Base-by-base conservation (phyloP, 35 echinoderm and acorn worm species). In the Patiria miniata region DNA sequence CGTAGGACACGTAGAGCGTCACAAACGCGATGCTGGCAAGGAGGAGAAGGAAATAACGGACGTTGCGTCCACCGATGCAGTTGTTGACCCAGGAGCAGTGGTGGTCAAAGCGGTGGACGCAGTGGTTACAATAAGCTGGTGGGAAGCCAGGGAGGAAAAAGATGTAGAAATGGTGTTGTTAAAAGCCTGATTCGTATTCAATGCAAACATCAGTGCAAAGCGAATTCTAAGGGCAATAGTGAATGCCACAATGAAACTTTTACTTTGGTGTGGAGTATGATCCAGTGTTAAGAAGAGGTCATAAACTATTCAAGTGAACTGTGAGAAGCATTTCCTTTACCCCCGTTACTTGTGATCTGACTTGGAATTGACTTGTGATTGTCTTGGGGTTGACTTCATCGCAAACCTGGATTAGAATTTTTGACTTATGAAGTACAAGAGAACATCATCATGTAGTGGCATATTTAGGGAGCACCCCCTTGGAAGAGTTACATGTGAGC, bases 21-120 rank as follows among this genome's bases (percentile, higher is more conserved):
- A 82, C 55, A 0, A 91, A 16, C 16, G 88, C 58, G 23, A 94
- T 84, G 23, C 83, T 94, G 21, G 87, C 7, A 32, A 98, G 77
- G 36, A 94, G 93, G 17, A 80, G 42, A 10, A 91, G 51, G 58
- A 98, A 98, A 38, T 77, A 84, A 32, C 84, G 79, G 7, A 86
- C 79, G 40, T 98, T 98, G 39, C 36, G n/a, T 37, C 84, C 95
- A 34, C 95, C 91, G 21, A 98, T 90, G 38, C 95, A 98, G 51
- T 87, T 94, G 33, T 98, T 94, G 16, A 98, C 61, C 95, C 95
- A 98, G 0, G 95, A 88, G 77, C 95, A 98, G 50, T 94, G 95
- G 82, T 98, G 95, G 58, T 98, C 95, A 87, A 94, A 94, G 39
- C 95, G 85, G 55, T 91, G 39, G 9, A 97, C 95, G 73, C 95